These are phyloP conservation scores for Drosophila glabriapex DNA, from an alignment of 2,888 invertebrate species.

Conservation along the genomic window DNA sequence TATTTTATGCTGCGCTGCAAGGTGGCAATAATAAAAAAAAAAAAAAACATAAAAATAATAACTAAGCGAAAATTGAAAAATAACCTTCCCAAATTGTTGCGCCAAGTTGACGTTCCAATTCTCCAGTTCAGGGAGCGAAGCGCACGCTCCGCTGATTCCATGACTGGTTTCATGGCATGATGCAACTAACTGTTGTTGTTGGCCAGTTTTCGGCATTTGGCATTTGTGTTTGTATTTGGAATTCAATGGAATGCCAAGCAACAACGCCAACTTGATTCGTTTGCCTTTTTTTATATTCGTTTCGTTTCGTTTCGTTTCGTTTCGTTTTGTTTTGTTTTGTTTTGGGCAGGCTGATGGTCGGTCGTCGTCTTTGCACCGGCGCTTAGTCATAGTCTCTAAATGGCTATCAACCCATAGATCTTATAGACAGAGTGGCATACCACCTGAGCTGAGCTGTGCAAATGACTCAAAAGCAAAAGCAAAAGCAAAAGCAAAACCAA, in stretches of 20 bases:
- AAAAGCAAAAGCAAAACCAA: neutral
- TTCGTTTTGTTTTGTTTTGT: slow-evolving; percentile 24
- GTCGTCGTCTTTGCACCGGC: slow-evolving; percentile 28
- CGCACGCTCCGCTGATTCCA: slow-evolving; percentile 57
- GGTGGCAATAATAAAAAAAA: slow-evolving; percentile 27
- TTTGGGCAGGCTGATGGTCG: slow-evolving; percentile 40
- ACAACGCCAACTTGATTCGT: slow-evolving; percentile 46
- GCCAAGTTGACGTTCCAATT: slow-evolving; percentile 72
- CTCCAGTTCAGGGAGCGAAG: slow-evolving; percentile 66
- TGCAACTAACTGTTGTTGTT: slow-evolving; percentile 65
- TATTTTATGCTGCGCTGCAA: slow-evolving; percentile 9
- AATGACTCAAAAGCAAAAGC: neutral
- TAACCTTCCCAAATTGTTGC: slow-evolving; percentile 69
- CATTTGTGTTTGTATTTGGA: slow-evolving; percentile 60
- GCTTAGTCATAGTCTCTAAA: slow-evolving; percentile 12
- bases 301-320: slow-evolving; percentile 9
- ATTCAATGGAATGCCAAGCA: slow-evolving; percentile 69
- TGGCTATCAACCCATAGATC: slow-evolving; percentile 14
- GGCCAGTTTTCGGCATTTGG: slow-evolving; percentile 64
- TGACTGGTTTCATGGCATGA: slow-evolving; percentile 72
- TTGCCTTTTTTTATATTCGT: slow-evolving; percentile 26
- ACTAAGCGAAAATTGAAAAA: slow-evolving; percentile 47
- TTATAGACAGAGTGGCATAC: neutral
- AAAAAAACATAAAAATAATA: slow-evolving; percentile 23
- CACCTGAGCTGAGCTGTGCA: neutral